Evolutionary conservation across 2,888 invertebrate species (phyloP).

Genomic region (Caenorhabditis sp.): DNA sequence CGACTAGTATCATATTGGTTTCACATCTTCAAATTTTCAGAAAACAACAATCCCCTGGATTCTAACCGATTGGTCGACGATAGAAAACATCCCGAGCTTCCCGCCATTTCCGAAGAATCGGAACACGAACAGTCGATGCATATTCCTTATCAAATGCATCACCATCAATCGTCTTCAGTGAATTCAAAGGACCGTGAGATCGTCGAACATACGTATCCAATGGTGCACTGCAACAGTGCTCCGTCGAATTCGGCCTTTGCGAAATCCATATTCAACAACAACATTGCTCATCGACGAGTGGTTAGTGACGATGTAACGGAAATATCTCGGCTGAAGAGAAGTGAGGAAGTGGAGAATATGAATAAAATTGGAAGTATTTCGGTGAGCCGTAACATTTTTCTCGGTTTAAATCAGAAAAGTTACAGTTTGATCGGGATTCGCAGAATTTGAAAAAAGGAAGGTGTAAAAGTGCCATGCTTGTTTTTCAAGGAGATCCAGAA

Average conservation of each 20-base stretch:
- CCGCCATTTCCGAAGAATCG: constrained; percentile 61
- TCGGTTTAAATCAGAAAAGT: not conserved
- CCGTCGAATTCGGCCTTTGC: constrained; percentile 43
- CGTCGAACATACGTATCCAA: constrained; percentile 61
- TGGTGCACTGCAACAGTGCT: constrained; percentile 62
- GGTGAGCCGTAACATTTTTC: not conserved
- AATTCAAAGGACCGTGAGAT: constrained; percentile 29
- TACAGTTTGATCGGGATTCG: constrained; percentile 37
- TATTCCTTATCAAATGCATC: constrained; percentile 18
- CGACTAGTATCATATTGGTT: too few species aligned
- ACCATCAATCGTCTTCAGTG: constrained; percentile 19
- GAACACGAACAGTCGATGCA: constrained; percentile 59
- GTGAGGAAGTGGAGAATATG: constrained; percentile 61
- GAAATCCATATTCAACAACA: constrained; percentile 16
- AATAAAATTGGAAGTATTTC: constrained; percentile 41
- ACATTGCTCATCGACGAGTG: constrained; percentile 53
- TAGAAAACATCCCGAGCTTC: constrained; percentile 50
- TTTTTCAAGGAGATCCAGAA: constrained; percentile 44
- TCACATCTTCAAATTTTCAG: constrained; percentile 33
- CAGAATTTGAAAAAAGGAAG: constrained; percentile 53
- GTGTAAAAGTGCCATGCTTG: constrained; percentile 59
- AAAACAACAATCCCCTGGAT: constrained; percentile 57
- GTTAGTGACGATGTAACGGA: constrained; percentile 62
- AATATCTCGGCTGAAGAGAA: constrained; percentile 47
- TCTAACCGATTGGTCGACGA: constrained; percentile 33